phyloP scores from a whole-genome alignment of 2,888 invertebrate genomes.

The Cerastis rubricosa region DNA sequence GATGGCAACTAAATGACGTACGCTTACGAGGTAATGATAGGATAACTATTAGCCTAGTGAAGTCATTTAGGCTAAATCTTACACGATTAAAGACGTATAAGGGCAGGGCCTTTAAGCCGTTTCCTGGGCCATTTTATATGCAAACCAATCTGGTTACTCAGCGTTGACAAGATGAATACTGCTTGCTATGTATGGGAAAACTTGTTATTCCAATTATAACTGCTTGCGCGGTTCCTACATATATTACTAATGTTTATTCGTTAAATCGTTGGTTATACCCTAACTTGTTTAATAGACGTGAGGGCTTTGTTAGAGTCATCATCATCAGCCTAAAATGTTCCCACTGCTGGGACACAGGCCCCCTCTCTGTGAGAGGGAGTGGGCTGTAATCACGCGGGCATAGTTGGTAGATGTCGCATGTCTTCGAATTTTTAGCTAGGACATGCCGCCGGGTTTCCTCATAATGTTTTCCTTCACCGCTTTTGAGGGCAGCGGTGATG shows the following conservation, averaged over 20 bases:
- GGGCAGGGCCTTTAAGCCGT: not conserved
- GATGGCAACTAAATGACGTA: conserved; percentile 12
- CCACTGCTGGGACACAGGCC: too few species aligned
- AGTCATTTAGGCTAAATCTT: conserved; percentile 4
- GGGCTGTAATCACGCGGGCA: too few species aligned
- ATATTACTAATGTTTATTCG: not conserved
- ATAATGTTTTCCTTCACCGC: too few species aligned
- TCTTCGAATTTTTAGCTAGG: too few species aligned
- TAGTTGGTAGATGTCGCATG: too few species aligned
- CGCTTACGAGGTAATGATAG: conserved; percentile 19
- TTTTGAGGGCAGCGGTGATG: too few species aligned
- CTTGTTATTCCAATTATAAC: conserved; percentile 22
- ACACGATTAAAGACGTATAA: conserved; percentile 4
- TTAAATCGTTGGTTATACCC: not conserved
- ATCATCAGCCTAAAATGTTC: too few species aligned
- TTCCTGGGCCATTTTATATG: conserved; percentile 13
- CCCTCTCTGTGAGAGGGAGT: too few species aligned
- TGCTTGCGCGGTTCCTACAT: not conserved
- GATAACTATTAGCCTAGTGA: conserved; percentile 4
- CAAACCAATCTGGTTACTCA: conserved; percentile 24
- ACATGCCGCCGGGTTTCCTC: too few species aligned
- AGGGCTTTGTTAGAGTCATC: not conserved
- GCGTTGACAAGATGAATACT: conserved; percentile 25
- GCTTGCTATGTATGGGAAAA: conserved; percentile 13
- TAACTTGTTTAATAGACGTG: not conserved